Conservation (phyloP, 2,888 invertebrate genomes). For the Drosophila pseudotakahashii region DNA sequence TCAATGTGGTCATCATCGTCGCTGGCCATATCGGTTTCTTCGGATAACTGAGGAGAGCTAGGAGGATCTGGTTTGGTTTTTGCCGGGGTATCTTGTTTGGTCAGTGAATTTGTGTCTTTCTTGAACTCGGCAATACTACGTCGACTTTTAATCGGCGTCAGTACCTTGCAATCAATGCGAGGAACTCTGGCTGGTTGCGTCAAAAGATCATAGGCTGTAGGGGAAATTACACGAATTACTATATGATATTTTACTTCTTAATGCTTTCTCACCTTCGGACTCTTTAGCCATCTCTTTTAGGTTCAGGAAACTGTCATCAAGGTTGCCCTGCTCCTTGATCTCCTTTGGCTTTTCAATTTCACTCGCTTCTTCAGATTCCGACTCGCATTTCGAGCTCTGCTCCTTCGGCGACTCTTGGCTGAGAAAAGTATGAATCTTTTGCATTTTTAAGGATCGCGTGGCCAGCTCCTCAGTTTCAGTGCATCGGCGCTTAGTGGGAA, state of each 20-base stretch:
- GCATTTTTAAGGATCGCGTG: conserved; percentile 76
- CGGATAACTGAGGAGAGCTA: not conserved
- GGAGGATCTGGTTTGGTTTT: not conserved
- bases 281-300: conserved; percentile 52
- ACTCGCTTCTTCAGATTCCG: conserved; percentile 57
- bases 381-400: conserved; percentile 59
- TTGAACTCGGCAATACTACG: conserved; percentile 6
- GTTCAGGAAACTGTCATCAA: conserved; percentile 53
- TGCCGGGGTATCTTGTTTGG: not conserved
- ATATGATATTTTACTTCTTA: not conserved
- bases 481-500: conserved; percentile 71
- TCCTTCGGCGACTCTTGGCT: conserved; percentile 42
- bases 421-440: conserved; percentile 81
- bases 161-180: conserved; percentile 67
- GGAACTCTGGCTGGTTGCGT: conserved; percentile 39
- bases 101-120: not conserved
- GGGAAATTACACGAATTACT: not conserved
- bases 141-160: conserved; percentile 43
- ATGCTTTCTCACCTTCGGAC: conserved; percentile 47
- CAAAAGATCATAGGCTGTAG: conserved; percentile 72
- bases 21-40: conserved; percentile 7
- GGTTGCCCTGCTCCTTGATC: not conserved
- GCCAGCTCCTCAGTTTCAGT: conserved; percentile 71
- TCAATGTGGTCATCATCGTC: conserved; percentile 52
- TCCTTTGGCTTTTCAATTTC: conserved; percentile 3